Conservation (phyloP, 2,797 vertebrate genomes). For the Sciaenops ocellatus region DNA sequence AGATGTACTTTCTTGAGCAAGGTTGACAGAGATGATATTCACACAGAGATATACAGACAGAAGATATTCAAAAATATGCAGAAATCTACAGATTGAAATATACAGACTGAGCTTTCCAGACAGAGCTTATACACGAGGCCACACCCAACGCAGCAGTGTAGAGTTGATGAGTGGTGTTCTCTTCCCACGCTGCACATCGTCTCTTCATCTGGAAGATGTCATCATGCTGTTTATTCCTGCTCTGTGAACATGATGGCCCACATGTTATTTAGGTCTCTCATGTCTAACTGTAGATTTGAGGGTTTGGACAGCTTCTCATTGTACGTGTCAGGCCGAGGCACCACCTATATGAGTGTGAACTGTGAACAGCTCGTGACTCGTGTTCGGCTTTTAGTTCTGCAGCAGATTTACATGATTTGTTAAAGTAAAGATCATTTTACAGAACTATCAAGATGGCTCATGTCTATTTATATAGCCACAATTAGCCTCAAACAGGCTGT, state of each 20-base stretch:
- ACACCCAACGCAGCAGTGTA: background rate
- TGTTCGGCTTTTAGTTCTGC: background rate
- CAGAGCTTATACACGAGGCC: background rate
- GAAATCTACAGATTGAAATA: too few relatives aligned
- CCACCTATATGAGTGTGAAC: slow-evolving; percentile 15
- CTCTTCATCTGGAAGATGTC: slow-evolving; percentile 26
- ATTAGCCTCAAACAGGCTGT: too few relatives aligned
- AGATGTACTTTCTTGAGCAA: background rate
- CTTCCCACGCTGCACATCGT: slow-evolving; percentile 27
- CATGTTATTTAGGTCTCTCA: slow-evolving; percentile 34
- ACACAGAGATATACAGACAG: background rate
- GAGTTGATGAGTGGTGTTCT: background rate
- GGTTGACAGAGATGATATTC: background rate
- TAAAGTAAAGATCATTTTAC: too few relatives aligned
- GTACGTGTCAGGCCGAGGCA: slow-evolving; percentile 14
- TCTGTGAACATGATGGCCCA: slow-evolving; percentile 8
- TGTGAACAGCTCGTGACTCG: background rate
- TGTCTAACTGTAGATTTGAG: slow-evolving; percentile 8
- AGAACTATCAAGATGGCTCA: too few relatives aligned
- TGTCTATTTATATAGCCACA: too few relatives aligned
- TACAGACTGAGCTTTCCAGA: too few relatives aligned
- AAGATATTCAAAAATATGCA: too few relatives aligned
- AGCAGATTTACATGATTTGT: too few relatives aligned
- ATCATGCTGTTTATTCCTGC: slow-evolving; percentile 31
- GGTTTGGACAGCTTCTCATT: slow-evolving; percentile 19